Conservation (phyloP, 1,140 invertebrate species). For the Asobara japonica region DNA sequence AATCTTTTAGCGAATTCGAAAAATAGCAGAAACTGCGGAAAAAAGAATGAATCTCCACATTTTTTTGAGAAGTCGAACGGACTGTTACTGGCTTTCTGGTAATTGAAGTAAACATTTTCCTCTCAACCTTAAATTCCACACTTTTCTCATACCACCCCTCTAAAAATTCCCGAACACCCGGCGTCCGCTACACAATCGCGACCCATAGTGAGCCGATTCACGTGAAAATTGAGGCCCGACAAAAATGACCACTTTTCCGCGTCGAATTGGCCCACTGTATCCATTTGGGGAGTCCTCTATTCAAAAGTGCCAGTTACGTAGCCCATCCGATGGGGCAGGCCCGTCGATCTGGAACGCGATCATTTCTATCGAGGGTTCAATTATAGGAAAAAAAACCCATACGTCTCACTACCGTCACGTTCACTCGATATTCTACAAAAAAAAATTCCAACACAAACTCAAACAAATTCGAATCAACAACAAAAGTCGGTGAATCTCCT, state of each 20-base stretch:
- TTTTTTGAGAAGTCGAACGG: too few species aligned
- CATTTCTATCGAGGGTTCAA: background rate
- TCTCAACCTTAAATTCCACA: too few species aligned
- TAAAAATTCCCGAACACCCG: background rate
- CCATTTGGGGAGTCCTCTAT: background rate
- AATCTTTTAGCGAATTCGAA: too few species aligned
- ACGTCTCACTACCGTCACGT: background rate
- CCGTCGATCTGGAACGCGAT: background rate
- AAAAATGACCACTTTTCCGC: slow-evolving; percentile 25
- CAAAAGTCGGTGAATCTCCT: too few species aligned
- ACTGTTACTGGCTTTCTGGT: too few species aligned
- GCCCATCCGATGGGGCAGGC: background rate
- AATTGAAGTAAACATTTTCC: too few species aligned
- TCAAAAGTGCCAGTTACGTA: slow-evolving; percentile 21
- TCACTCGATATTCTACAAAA: too few species aligned
- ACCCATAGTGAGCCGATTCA: background rate
- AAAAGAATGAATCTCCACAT: too few species aligned
- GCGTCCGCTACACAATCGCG: background rate
- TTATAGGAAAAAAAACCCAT: background rate
- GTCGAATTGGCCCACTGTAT: background rate
- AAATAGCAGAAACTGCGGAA: too few species aligned
- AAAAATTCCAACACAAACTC: too few species aligned
- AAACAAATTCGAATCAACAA: too few species aligned
- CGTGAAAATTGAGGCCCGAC: slow-evolving; percentile 25
- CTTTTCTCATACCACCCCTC: too few species aligned